Conservation (phyloP, 2,888 invertebrate genomes). For the Drosophila mimetica region DNA sequence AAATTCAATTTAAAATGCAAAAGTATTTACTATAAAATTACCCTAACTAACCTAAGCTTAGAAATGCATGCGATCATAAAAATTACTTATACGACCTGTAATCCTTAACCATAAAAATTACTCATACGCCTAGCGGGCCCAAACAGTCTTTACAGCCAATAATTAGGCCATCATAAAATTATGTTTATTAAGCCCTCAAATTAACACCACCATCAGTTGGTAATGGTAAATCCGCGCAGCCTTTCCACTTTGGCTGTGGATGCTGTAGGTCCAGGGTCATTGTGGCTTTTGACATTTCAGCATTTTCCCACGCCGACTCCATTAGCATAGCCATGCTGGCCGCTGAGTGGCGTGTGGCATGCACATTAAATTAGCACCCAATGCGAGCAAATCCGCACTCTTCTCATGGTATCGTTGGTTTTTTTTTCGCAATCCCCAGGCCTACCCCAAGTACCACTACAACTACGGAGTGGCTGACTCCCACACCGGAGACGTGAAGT, state of each 20-base stretch:
- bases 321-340: constrained; percentile 49
- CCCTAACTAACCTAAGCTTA: background rate
- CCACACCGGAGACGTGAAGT: constrained; percentile 84
- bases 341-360: constrained; percentile 57
- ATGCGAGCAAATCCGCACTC: constrained; percentile 1
- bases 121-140: background rate
- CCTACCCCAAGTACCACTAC: constrained; percentile 84
- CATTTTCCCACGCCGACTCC: constrained; percentile 43
- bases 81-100: constrained; percentile 8
- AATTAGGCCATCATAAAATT: background rate
- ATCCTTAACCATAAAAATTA: background rate
- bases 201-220: background rate
- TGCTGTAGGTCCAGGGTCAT: constrained; percentile 35
- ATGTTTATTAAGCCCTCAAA: background rate
- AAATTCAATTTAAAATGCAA: background rate
- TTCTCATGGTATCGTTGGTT: constrained; percentile 6
- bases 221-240: constrained; percentile 1
- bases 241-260: background rate
- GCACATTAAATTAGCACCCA: constrained; percentile 49
- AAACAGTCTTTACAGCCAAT: background rate
- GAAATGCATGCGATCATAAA: background rate
- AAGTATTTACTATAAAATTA: too few species aligned
- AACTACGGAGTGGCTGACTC: constrained; percentile 84
- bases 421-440: constrained; percentile 58
- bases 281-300: constrained; percentile 59